Evolutionary conservation across 2,888 invertebrate species (phyloP).

Genomic region (Macrosiphum euphorbiae): DNA sequence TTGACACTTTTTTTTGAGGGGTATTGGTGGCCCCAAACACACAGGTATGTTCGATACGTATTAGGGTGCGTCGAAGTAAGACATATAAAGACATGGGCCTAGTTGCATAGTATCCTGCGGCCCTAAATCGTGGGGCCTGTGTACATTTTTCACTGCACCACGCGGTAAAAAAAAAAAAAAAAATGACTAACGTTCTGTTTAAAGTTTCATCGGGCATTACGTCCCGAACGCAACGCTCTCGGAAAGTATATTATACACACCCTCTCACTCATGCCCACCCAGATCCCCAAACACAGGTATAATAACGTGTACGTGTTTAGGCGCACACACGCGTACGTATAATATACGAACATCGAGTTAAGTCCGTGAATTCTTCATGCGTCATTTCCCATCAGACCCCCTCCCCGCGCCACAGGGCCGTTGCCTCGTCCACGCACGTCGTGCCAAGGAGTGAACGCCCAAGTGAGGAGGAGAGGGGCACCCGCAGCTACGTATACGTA

Average conservation of each 20-base stretch:
- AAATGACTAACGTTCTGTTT: slow-evolving; percentile 56
- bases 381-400: slow-evolving; percentile 10
- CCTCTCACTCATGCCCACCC: neutral
- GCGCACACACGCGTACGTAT: neutral
- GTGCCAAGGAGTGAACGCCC: neutral
- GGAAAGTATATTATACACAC: neutral
- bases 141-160: slow-evolving; percentile 6
- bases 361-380: slow-evolving; percentile 52
- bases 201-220: slow-evolving; percentile 56
- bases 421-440: neutral
- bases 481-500: neutral
- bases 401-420: neutral
- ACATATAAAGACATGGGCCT: neutral
- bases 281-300: neutral
- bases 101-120: neutral
- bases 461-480: neutral
- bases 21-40: too few species aligned
- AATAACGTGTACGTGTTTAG: neutral
- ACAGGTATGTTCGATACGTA: neutral
- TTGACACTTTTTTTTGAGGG: too few species aligned
- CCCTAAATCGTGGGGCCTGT: neutral
- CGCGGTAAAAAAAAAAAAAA: neutral
- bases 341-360: slow-evolving; percentile 24
- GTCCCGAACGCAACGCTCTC: neutral
- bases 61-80: neutral